Evolutionary conservation across 1,140 invertebrate species (phyloP).

Genomic region (Brachionus rubens): DNA sequence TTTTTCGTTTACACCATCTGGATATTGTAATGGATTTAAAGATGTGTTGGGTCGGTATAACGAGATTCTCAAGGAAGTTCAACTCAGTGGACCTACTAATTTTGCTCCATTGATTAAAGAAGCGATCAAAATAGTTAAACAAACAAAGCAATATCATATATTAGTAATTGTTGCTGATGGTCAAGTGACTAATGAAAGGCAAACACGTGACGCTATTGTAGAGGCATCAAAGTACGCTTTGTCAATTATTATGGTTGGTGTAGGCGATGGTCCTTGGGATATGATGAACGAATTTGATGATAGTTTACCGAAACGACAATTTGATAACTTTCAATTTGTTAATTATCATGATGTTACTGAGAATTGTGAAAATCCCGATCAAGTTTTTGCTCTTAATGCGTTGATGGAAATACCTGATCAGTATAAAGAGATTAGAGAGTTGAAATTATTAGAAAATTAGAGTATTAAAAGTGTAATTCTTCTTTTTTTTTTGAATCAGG

Average conservation of each 20-base stretch:
- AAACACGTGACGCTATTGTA: constrained; percentile 62
- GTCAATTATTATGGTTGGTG: constrained; percentile 64
- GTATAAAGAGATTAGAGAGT: constrained; percentile 62
- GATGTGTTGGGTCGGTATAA: constrained; percentile 58
- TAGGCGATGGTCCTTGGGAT: constrained; percentile 66
- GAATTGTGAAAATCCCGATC: constrained; percentile 61
- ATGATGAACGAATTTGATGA: constrained; percentile 64
- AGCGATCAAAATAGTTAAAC: constrained; percentile 61
- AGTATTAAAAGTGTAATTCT: background rate
- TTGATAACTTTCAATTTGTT: constrained; percentile 66
- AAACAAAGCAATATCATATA: constrained; percentile 60
- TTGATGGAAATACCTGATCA: constrained; percentile 65
- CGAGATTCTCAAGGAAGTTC: constrained; percentile 54
- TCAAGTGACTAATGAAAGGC: constrained; percentile 62
- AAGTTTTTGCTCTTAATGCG: constrained; percentile 61
- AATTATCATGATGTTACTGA: constrained; percentile 61
- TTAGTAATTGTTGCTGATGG: constrained; percentile 64
- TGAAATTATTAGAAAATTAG: constrained; percentile 49
- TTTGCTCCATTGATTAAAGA: constrained; percentile 63
- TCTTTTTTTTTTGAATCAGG: background rate
- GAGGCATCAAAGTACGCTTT: constrained; percentile 63
- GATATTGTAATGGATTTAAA: constrained; percentile 58
- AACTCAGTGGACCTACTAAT: constrained; percentile 59
- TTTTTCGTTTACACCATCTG: constrained; percentile 57
- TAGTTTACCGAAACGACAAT: constrained; percentile 61